Percentiles rank a stretch among this genome's conserved stretches.
phyloP scores from a whole-genome alignment of 2,797 vertebrate genomes.

The Darevskia nairensis region DNA sequence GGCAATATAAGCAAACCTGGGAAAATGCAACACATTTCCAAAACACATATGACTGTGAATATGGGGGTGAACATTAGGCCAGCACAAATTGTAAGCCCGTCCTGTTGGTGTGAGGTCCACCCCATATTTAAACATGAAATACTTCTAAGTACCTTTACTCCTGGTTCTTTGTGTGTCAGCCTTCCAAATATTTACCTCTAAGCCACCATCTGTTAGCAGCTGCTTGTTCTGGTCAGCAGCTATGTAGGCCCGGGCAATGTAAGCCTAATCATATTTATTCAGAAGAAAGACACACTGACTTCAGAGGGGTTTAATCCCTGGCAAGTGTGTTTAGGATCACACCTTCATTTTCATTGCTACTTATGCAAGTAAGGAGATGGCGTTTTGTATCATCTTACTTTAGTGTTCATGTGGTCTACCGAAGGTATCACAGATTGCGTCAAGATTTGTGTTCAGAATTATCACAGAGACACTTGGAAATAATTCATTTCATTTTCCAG shows the following conservation, averaged over 20 bases:
- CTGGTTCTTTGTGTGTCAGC: not conserved
- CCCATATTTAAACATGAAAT: not conserved
- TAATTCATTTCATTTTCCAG: not conserved
- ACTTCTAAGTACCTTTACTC: not conserved
- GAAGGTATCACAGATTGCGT: conserved; percentile 64
- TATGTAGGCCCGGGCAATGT: not conserved
- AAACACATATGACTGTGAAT: not conserved
- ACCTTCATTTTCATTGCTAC: conserved; percentile 23
- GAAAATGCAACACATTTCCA: not conserved
- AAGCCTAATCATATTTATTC: not conserved
- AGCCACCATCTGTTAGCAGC: not conserved
- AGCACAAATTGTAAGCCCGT: not conserved
- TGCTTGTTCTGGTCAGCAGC: too few relatives aligned
- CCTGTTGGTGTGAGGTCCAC: not conserved
- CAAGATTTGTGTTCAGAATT: conserved; percentile 50
- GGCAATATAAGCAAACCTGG: not conserved
- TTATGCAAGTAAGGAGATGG: conserved; percentile 43
- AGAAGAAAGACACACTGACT: not conserved
- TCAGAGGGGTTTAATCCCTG: not conserved
- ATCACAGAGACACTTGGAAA: conserved; percentile 49
- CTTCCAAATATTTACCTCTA: not conserved
- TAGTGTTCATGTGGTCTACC: conserved; percentile 64
- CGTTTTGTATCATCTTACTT: conserved; percentile 61
- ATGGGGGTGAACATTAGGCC: not conserved
- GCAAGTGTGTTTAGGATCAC: not conserved